phyloP scores from a whole-genome alignment of 2,113 vertebrate species.

The Suncus etruscus region DNA sequence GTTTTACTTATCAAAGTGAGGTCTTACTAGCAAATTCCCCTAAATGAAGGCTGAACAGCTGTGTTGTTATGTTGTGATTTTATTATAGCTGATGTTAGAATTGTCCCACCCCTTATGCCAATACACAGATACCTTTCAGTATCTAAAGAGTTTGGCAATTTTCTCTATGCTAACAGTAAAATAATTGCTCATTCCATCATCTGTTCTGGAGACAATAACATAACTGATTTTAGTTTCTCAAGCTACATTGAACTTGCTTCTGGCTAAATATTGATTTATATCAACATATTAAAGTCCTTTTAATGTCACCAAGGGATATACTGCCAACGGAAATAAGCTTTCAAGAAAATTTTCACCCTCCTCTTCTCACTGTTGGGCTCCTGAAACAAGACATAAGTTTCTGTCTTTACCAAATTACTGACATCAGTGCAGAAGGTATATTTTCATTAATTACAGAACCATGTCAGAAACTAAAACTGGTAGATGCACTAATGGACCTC shows the following conservation, averaged over 20 bases:
- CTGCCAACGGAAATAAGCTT: constrained; percentile 81
- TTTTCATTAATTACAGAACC: constrained; percentile 72
- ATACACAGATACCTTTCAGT: background rate
- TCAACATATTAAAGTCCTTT: constrained; percentile 71
- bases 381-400: constrained; percentile 76
- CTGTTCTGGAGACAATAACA: constrained; percentile 30
- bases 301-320: constrained; percentile 76
- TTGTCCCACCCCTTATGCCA: too few relatives aligned
- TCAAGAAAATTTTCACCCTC: constrained; percentile 71
- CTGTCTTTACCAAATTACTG: constrained; percentile 62
- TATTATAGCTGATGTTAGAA: background rate
- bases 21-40: background rate
- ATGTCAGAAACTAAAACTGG: constrained; percentile 36
- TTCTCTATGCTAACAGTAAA: constrained; percentile 36
- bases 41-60: background rate
- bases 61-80: background rate
- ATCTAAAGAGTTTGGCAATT: background rate
- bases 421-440: constrained; percentile 41
- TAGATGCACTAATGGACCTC: background rate
- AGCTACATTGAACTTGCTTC: constrained; percentile 60
- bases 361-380: constrained; percentile 77
- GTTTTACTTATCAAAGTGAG: background rate
- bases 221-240: constrained; percentile 36
- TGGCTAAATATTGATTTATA: constrained; percentile 78
- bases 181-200: constrained; percentile 9